Percentiles rank a stretch among this genome's conserved stretches.
Conservation (phyloP, 1,140 invertebrate genomes). For the Drosophila trapezifrons region DNA sequence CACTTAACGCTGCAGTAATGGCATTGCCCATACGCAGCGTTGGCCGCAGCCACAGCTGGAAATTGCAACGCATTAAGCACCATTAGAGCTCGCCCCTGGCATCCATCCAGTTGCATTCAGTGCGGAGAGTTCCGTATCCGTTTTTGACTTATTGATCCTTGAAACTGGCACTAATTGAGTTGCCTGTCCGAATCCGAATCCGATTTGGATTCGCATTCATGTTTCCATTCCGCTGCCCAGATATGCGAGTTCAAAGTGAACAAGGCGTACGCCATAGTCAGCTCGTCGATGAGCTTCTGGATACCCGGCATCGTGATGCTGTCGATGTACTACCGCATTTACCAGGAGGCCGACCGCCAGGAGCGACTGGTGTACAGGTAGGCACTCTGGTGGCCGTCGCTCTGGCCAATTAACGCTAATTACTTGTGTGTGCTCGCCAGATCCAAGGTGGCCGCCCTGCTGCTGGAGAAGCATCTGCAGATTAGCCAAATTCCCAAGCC, state of each 20-base stretch:
- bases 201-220: too few relatives aligned
- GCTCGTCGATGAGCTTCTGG: conserved; percentile 97
- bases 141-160: conserved; percentile 38
- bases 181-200: conserved; percentile 6
- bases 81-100: conserved; percentile 25
- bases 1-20: conserved; percentile 63
- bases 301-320: conserved; percentile 98
- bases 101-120: neutral
- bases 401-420: conserved; percentile 61
- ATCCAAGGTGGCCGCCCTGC: conserved; percentile 92
- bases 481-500: conserved; percentile 93
- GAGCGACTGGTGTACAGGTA: conserved; percentile 95
- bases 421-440: conserved; percentile 83
- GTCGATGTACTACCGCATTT: conserved; percentile 96
- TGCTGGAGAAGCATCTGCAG: conserved; percentile 93
- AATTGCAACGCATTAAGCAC: conserved; percentile 30
- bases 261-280: conserved; percentile 94
- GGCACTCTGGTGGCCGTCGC: conserved; percentile 62
- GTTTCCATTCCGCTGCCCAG: conserved; percentile 50
- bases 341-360: conserved; percentile 95
- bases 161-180: conserved; percentile 28
- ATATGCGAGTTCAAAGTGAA: conserved; percentile 95
- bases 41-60: conserved; percentile 28
- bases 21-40: conserved; percentile 68
- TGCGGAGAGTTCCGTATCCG: neutral